Conservation (phyloP, 2,888 invertebrate species). For the Agonum fuliginosum region DNA sequence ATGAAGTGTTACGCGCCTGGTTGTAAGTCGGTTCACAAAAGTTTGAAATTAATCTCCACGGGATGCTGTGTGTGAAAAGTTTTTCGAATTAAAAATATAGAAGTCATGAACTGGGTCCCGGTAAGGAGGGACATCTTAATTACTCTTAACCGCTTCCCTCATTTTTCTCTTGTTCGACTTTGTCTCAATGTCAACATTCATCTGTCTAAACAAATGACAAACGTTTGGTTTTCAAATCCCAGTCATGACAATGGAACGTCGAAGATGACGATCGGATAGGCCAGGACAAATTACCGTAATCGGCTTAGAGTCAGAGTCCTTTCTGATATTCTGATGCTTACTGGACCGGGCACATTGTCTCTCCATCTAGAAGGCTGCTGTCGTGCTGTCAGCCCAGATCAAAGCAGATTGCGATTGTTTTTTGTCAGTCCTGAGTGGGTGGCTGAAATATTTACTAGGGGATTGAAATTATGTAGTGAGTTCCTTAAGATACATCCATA, state of each 20-base stretch:
- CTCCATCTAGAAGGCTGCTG: background rate
- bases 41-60: too few relatives aligned
- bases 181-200: slow-evolving; percentile 33
- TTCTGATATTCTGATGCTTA: slow-evolving; percentile 12
- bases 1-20: too few relatives aligned
- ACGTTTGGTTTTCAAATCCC: background rate
- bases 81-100: too few relatives aligned
- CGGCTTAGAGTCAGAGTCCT: slow-evolving; percentile 41
- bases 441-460: background rate
- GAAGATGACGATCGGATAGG: slow-evolving; percentile 39
- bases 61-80: too few relatives aligned
- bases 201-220: slow-evolving; percentile 39
- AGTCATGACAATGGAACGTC: slow-evolving; percentile 33
- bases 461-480: too few relatives aligned
- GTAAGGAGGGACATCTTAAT: too few relatives aligned
- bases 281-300: slow-evolving; percentile 54
- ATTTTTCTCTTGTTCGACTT: background rate
- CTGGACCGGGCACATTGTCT: background rate
- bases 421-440: background rate
- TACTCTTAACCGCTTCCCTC: background rate
- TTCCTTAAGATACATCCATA: too few relatives aligned
- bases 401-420: slow-evolving; percentile 22
- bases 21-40: too few relatives aligned
- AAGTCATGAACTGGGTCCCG: too few relatives aligned
- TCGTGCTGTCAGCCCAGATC: slow-evolving; percentile 21